Percentiles rank a stretch among this genome's conserved stretches.
Evolutionary conservation across 2,888 invertebrate species (phyloP).

Genomic region (Venustoraphidia nigricollis): DNA sequence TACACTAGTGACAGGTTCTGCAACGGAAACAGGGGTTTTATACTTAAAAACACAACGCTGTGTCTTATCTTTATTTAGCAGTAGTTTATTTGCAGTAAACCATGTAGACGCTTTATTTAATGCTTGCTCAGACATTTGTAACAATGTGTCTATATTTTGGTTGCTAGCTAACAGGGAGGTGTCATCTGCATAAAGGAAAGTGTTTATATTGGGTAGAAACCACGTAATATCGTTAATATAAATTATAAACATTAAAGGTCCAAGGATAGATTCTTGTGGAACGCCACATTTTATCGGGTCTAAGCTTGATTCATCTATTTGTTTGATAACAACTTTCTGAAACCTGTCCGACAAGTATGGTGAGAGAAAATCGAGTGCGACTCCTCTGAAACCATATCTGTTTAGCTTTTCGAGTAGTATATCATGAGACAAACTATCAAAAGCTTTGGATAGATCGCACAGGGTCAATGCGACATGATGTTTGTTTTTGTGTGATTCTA

Average conservation of each 20-base stretch:
- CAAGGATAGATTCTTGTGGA: conserved; percentile 12
- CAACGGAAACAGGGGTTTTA: too few relatives aligned
- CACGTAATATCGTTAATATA: conserved; percentile 11
- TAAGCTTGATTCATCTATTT: conserved; percentile 4
- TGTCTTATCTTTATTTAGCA: too few relatives aligned
- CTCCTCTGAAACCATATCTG: conserved; percentile 9
- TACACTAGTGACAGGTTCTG: too few relatives aligned
- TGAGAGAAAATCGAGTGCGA: conserved; percentile 8
- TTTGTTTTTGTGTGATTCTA: background rate
- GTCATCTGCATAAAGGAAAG: too few relatives aligned
- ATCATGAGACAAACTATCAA: conserved; percentile 11
- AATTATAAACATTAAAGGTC: conserved; percentile 10
- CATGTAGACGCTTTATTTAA: too few relatives aligned
- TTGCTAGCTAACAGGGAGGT: too few relatives aligned
- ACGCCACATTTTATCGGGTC: conserved; percentile 10
- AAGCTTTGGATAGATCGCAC: conserved; percentile 9
- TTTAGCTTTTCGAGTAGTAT: conserved; percentile 7
- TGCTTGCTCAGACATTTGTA: too few relatives aligned
- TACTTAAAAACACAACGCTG: too few relatives aligned
- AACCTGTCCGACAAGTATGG: conserved; percentile 10
- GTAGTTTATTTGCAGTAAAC: too few relatives aligned
- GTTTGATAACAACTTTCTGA: conserved; percentile 11
- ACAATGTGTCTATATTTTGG: too few relatives aligned
- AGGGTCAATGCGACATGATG: background rate
- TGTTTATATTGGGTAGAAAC: too few relatives aligned